Percentiles rank a stretch among this genome's conserved stretches.
Evolutionary conservation across 2,888 invertebrate species (phyloP).

Genomic region (Alviniconcha strummeri): DNA sequence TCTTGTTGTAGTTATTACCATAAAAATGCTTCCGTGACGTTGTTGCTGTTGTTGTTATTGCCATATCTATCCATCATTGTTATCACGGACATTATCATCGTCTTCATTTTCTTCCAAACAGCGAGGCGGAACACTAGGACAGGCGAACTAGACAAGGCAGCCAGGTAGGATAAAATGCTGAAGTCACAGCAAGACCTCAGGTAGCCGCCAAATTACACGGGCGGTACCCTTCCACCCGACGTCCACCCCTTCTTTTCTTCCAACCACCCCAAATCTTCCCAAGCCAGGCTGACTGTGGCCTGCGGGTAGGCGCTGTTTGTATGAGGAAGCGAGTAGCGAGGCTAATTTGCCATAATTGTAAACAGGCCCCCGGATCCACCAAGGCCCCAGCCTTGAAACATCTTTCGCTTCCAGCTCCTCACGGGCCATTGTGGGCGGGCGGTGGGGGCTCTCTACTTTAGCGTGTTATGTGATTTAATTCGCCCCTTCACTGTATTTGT

Average conservation of each 20-base stretch:
- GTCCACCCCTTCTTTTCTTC: slow-evolving; percentile 16
- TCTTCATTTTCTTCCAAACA: too few relatives aligned
- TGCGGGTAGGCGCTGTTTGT: slow-evolving; percentile 29
- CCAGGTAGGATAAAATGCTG: too few relatives aligned
- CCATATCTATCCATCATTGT: too few relatives aligned
- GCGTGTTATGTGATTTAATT: slow-evolving; percentile 35
- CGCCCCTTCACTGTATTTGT: slow-evolving; percentile 23
- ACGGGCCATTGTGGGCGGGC: slow-evolving; percentile 22
- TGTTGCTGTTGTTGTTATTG: too few relatives aligned
- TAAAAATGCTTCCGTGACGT: too few relatives aligned
- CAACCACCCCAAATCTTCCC: slow-evolving; percentile 1
- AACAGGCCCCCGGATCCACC: slow-evolving; percentile 5
- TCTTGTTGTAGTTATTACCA: too few relatives aligned
- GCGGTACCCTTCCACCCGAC: slow-evolving; percentile 20
- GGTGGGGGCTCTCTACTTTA: slow-evolving; percentile 6
- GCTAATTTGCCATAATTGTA: slow-evolving; percentile 35
- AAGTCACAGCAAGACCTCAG: not conserved
- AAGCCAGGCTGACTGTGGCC: slow-evolving; percentile 16
- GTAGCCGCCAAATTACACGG: slow-evolving; percentile 31
- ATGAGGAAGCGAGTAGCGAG: slow-evolving; percentile 32
- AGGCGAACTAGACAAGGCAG: too few relatives aligned
- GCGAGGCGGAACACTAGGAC: too few relatives aligned
- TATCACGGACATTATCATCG: too few relatives aligned
- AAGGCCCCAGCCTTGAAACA: slow-evolving; percentile 19
- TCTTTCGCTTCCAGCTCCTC: not conserved